Evolutionary conservation across 2,113 vertebrate species (phyloP), one percentile per base, ranked within the genome.

Genomic region (Acrocephalus arundinaceus): DNA sequence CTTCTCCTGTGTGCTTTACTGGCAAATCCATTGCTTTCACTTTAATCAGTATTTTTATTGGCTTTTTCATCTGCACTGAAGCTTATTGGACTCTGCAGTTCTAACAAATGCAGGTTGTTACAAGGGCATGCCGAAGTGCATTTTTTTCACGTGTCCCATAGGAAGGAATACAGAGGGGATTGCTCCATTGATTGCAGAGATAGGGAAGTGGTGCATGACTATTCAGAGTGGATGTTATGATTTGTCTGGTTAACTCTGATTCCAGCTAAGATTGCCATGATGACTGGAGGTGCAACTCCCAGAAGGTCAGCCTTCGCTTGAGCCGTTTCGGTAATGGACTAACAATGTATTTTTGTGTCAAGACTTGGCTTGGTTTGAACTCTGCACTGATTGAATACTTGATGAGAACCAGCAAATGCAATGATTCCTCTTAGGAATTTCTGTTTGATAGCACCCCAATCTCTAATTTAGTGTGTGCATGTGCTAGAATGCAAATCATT

Each of bases 21-120:
- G 72, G 87, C 67, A 93, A 90, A 91, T 52, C 75, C 87, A 85
- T 93, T 93, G 93, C 94, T 96, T 88, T 96, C 75, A 48, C 90
- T 90, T 94, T 93, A 90, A 95, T 97, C 85, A 91, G 66, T 95
- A 81, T 94, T 96, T 95, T 89, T 96, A 95, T 93, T 97, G 93
- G 78, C 55, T 96, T 93, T 91, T 89, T 93, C 55, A 2, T 95
- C 88, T 58, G 45, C 45, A 33, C 35, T 58, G 72, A 91, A 84
- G 35, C 82, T 95, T 94, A 87, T 95, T 96, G 93, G 87, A 80
- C 81, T 87, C 82, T 73, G 51, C 68, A 63, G 63, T 83, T 93
- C 55, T 86, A 91, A 74, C 63, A 85, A 93, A 91, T 67, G 72
- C 78, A 77, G 85, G 75, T 52, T 95, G 87, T 88, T 95, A 91